phyloP scores from a whole-genome alignment of 2,113 vertebrate genomes.

The Alethe diademata region DNA sequence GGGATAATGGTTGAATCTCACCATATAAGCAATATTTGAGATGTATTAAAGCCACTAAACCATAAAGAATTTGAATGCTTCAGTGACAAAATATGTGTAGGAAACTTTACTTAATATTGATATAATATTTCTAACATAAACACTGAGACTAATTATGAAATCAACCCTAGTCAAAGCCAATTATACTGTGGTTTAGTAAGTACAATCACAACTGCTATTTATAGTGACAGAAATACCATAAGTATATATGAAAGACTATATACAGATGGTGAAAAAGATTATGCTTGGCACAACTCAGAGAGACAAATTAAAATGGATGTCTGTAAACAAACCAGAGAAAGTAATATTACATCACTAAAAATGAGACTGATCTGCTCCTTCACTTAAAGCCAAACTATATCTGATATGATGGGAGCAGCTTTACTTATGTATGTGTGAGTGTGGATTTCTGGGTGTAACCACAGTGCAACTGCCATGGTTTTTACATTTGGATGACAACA shows the following conservation, averaged over 20 bases:
- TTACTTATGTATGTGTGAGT: neutral
- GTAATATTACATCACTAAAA: neutral
- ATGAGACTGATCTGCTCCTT: neutral
- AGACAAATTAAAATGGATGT: neutral
- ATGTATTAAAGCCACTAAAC: neutral
- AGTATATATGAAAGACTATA: neutral
- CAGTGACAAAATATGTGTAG: neutral
- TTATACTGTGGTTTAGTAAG: conserved; percentile 10
- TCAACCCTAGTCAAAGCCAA: conserved; percentile 26
- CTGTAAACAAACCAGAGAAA: neutral
- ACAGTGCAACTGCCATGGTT: neutral
- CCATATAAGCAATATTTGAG: neutral
- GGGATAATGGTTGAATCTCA: neutral
- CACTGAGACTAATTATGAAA: conserved; percentile 47
- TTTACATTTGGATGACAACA: neutral
- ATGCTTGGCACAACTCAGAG: neutral
- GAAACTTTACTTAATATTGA: conserved; percentile 41
- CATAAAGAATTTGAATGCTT: neutral
- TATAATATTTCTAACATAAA: conserved; percentile 21
- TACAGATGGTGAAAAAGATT: conserved; percentile 4
- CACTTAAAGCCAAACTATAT: neutral
- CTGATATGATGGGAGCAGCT: neutral
- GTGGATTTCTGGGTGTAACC: neutral
- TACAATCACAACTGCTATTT: neutral
- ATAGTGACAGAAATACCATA: conserved; percentile 16